Percentiles rank a stretch among this genome's conserved stretches.
phyloP scores from a whole-genome alignment of 2,888 invertebrate genomes.

The Drosophila picticornis region DNA sequence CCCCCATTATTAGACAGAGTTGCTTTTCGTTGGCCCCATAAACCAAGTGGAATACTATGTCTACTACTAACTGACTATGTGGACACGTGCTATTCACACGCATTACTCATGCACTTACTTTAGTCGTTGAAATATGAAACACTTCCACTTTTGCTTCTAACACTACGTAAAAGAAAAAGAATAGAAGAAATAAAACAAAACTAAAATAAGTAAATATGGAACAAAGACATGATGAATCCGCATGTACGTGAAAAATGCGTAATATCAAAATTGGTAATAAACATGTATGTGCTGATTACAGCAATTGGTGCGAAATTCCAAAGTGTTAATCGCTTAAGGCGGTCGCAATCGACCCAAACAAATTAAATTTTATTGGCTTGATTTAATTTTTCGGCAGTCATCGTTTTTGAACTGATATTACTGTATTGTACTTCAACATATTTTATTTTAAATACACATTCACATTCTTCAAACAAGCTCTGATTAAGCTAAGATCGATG shows the following conservation, averaged over 20 bases:
- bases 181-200: too few species aligned
- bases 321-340: neutral
- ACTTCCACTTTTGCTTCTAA: neutral
- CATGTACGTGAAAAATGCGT: neutral
- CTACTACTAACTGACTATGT: conserved; percentile 4
- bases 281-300: neutral
- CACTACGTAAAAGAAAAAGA: neutral
- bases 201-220: neutral
- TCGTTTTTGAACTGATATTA: neutral
- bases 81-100: conserved; percentile 17
- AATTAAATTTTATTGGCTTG: neutral
- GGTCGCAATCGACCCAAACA: neutral
- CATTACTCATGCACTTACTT: conserved; percentile 45
- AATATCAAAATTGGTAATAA: neutral
- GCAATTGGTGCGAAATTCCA: neutral
- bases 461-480: neutral
- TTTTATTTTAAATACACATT: neutral
- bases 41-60: conserved; percentile 5
- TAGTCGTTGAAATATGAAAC: neutral
- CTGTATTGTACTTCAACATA: neutral
- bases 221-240: neutral
- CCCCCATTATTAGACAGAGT: neutral
- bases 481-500: neutral
- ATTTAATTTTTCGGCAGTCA: neutral
- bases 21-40: conserved; percentile 3